Evolutionary conservation across 2,888 invertebrate genomes (phyloP).

Genomic region (Orthosia gracilis): DNA sequence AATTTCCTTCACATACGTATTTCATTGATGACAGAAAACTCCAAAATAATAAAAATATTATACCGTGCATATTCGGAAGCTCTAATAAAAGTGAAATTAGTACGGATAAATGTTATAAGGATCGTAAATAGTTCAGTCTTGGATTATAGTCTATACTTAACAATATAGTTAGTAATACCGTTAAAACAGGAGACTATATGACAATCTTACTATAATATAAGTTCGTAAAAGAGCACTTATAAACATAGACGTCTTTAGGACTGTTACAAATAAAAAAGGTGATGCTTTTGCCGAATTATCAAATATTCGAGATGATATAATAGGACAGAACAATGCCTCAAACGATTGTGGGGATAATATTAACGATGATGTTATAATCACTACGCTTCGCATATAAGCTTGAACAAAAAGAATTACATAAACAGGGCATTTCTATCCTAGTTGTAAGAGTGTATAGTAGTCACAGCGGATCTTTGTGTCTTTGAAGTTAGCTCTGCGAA

Average conservation of each 20-base stretch:
- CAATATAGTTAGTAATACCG: background rate
- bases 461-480: too few relatives aligned
- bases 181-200: background rate
- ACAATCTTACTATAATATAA: background rate
- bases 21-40: background rate
- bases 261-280: background rate
- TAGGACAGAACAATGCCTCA: too few relatives aligned
- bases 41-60: background rate
- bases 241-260: background rate
- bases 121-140: constrained; percentile 23
- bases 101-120: background rate
- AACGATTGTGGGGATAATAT: background rate
- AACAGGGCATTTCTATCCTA: too few relatives aligned
- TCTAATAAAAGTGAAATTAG: background rate
- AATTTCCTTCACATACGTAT: too few relatives aligned
- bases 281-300: background rate
- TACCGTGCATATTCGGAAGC: background rate
- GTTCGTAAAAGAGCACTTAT: background rate
- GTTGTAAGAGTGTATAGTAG: too few relatives aligned
- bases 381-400: background rate
- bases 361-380: background rate
- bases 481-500: too few relatives aligned
- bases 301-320: too few relatives aligned
- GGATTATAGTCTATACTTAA: constrained; percentile 11
- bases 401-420: background rate